Evolutionary conservation across 2,113 vertebrate species (phyloP), one percentile per base, ranked within the genome.

Genomic region (Nycticebus coucang): DNA sequence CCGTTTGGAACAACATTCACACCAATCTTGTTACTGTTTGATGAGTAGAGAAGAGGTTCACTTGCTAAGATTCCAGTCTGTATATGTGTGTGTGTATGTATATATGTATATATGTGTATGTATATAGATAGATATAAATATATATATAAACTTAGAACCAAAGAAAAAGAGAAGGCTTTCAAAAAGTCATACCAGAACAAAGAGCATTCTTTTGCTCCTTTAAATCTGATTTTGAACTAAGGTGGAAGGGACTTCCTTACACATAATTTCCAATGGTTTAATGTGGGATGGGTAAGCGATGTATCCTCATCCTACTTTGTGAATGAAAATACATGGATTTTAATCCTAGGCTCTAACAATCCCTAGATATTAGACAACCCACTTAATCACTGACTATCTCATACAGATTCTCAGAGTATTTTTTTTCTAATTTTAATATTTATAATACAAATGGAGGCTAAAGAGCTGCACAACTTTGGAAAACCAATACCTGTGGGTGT

Each of bases 221-320:
- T 96, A 95, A 97, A 89, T 17, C 71, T 82, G 50, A n/a, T 96
- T 96, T 87, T 92, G 53, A 96, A 57, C 60, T 96, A 97, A 95
- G 71, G 71, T 97, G 97, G 95, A 97, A 93, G 0, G 0, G 81
- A 77, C 21, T 96, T 30, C 64, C 33, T 86, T 92, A 97, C 19
- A 59, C 59, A 60, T 79, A 57, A 82, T 92, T 92, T 80, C n/a
- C 17, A 78, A 2, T 68, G 2, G 33, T 50, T 75, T 80, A 50
- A 15, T 68, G 55, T 33, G 28, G 1, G 75, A 7, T 45, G 17
- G 7, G 21, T 24, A 24, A 69, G 64, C 95, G n/a, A 93, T 15
- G 62, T 66, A 78, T 3, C 82, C 28, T 60, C 50, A 77, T 33
- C n/a, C 14, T 72, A 22, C 50, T 72, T 79, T 41, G 93, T 24